These are phyloP conservation scores for Aphrocallistes beatrix DNA, from an alignment of 37 sponge, comb jelly and placozoan genomes.

Conservation along the genomic window DNA sequence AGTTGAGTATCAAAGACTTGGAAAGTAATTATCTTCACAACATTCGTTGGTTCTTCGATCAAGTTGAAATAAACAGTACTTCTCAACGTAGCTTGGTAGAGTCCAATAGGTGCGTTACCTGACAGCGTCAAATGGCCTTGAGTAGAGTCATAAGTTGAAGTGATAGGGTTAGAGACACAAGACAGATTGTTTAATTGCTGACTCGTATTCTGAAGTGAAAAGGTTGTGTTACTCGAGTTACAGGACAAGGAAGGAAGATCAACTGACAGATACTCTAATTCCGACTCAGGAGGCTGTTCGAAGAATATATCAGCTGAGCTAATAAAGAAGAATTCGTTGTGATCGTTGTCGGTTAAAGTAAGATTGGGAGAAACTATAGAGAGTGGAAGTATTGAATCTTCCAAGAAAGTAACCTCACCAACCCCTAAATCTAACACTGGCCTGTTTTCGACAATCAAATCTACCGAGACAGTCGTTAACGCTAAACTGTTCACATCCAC, in stretches of 20 bases:
- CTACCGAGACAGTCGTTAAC: constrained; percentile 28
- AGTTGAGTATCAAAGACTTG: constrained; percentile 53
- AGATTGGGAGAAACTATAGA: constrained; percentile 35
- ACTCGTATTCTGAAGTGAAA: not conserved
- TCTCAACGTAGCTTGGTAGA: constrained; percentile 38
- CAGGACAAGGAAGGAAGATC: not conserved
- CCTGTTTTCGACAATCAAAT: constrained; percentile 47
- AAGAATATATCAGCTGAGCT: constrained; percentile 35
- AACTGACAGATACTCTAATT: constrained; percentile 45
- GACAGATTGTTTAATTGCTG: constrained; percentile 11
- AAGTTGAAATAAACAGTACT: constrained; percentile 50
- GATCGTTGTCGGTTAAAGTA: constrained; percentile 56
- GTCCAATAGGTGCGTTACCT: constrained; percentile 38
- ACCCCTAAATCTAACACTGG: constrained; percentile 39
- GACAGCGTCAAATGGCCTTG: constrained; percentile 34
- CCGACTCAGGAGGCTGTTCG: constrained; percentile 27
- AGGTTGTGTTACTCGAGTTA: not conserved
- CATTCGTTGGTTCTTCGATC: constrained; percentile 50
- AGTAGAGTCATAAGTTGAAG: constrained; percentile 28
- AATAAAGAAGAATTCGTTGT: constrained; percentile 73
- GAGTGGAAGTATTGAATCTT: constrained; percentile 27
- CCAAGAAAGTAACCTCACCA: constrained; percentile 26
- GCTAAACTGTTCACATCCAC: constrained; percentile 36
- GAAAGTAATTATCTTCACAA: constrained; percentile 27
- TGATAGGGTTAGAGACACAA: not conserved